Evolutionary conservation across 2,113 vertebrate genomes (phyloP).

Genomic region (Leuciscus idus): DNA sequence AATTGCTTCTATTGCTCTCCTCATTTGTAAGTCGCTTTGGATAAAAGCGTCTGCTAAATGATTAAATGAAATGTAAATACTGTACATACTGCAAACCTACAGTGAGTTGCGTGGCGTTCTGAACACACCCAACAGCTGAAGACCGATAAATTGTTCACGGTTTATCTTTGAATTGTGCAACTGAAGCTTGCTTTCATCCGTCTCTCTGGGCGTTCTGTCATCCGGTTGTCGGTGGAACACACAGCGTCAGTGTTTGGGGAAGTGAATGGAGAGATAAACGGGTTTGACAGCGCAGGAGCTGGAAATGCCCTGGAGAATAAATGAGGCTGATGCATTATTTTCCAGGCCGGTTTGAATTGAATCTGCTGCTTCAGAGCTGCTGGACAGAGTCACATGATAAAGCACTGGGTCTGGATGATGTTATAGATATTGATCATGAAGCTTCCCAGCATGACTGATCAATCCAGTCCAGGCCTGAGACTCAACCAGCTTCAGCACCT

Average conservation of each 20-base stretch:
- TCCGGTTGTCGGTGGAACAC: background rate
- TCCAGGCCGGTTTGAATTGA: constrained; percentile 2
- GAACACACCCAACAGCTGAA: background rate
- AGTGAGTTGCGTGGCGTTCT: background rate
- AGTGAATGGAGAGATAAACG: constrained; percentile 8
- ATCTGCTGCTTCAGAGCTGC: background rate
- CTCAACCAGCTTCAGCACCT: constrained; percentile 32
- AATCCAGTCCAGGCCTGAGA: constrained; percentile 23
- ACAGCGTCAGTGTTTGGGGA: constrained; percentile 7
- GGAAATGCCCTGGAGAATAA: background rate
- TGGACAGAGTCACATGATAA: background rate
- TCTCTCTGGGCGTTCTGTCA: background rate
- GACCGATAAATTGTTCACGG: background rate
- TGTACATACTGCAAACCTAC: background rate
- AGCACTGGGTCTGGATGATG: background rate
- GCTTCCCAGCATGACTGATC: constrained; percentile 48
- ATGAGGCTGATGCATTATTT: background rate
- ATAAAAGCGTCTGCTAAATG: too few species aligned
- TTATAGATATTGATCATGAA: constrained; percentile 44
- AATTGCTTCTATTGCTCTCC: too few species aligned
- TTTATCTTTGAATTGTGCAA: background rate
- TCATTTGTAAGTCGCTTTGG: too few species aligned
- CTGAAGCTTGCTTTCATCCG: background rate
- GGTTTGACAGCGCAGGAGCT: background rate
- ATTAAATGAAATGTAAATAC: background rate